Base-by-base conservation (phyloP, 2,113 vertebrate species). In the Acanthisitta chloris region DNA sequence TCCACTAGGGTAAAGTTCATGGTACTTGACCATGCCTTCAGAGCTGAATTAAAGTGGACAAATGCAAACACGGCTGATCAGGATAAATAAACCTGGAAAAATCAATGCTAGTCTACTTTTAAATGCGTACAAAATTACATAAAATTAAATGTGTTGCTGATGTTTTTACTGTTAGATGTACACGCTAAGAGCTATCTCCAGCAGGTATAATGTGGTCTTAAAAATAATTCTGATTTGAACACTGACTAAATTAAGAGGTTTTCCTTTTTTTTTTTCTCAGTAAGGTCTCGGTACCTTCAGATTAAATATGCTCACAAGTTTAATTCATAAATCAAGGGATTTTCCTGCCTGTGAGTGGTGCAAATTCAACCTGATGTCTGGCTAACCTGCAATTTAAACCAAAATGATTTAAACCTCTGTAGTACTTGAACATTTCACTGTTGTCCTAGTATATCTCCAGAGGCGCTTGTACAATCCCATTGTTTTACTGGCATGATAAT, bases 21-120 rank as follows among this genome's bases (percentile, higher is more conserved):
- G 0, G 3, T 80, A 36, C 34, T 74, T 88, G 74, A 74, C n/a
- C 59, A 23, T 67, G 34, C 64, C 65, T 88, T 46, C 64, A 45
- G 40, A 72, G 48, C 19, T 64, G 43, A 76, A 82, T 67, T 95
- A 49, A 78, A 94, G 88, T 64, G 67, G 67, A 67, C 51, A 92
- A 86, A 92, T 57, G 46, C 64, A 92, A 90, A 78, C 54, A n/a
- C 48, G 14, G 28, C 38, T 86, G 38, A 62, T 79, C 67, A 93
- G 49, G 25, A 45, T 86, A 90, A 91, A 82, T 85, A 92, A 91
- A 58, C n/a, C 26, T 83, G 31, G 80, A 81, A 92, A 86, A 94
- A 94, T 81, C 65, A 48, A 49, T 72, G 43, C 48, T 76, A 40
- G 26, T 62, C 24, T 65, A 65, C 42, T 92, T 85, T 24, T 84